phyloP scores from a whole-genome alignment of 2,797 vertebrate genomes.

The Corythornis leucogaster region DNA sequence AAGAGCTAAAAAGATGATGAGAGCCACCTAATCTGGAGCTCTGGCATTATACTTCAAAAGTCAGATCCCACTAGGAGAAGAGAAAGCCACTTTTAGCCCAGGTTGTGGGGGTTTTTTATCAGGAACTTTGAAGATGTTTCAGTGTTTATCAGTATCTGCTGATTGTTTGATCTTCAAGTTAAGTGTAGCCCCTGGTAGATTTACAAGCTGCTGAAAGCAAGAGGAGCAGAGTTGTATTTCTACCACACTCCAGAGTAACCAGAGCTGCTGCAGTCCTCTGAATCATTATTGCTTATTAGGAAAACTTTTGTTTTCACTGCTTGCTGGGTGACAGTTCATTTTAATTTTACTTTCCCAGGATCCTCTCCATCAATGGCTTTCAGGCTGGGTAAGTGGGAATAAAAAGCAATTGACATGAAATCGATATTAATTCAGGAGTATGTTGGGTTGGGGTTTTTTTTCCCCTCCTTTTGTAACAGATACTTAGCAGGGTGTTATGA shows the following conservation, averaged over 20 bases:
- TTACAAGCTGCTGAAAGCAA: slow-evolving; percentile 25
- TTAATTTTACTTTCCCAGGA: slow-evolving; percentile 42
- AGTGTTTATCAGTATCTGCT: slow-evolving; percentile 33
- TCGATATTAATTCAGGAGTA: slow-evolving; percentile 34
- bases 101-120: neutral
- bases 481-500: neutral
- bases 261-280: slow-evolving; percentile 2
- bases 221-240: neutral
- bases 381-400: neutral
- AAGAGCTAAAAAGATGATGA: neutral
- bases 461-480: neutral
- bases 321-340: neutral
- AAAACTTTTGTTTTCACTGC: slow-evolving; percentile 4
- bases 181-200: slow-evolving; percentile 13
- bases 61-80: neutral
- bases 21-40: neutral
- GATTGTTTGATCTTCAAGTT: slow-evolving; percentile 57
- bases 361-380: slow-evolving; percentile 3
- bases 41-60: slow-evolving; percentile 5
- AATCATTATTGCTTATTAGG: slow-evolving; percentile 35
- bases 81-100: neutral
- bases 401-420: slow-evolving; percentile 44
- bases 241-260: neutral
- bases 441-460: neutral
- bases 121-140: slow-evolving; percentile 29